phyloP scores from a whole-genome alignment of 2,797 vertebrate species.

The Hephaestus fuliginosus region DNA sequence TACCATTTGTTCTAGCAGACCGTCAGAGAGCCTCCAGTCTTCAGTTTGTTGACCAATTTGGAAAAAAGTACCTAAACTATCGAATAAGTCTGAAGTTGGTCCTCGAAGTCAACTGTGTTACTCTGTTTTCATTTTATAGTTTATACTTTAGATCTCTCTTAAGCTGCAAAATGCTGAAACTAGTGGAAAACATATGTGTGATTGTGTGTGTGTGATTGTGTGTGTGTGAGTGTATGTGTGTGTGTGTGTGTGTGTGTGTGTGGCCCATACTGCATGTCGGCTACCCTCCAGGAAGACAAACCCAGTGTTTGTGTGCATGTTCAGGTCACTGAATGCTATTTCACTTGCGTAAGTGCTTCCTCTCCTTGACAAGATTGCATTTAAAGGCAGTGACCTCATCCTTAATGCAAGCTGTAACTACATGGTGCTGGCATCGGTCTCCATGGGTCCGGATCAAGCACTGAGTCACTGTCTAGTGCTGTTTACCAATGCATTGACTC shows the following conservation, averaged over 20 bases:
- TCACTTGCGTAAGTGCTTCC: constrained; percentile 52
- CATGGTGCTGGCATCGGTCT: constrained; percentile 7
- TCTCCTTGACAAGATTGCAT: constrained; percentile 47
- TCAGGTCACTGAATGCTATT: constrained; percentile 51
- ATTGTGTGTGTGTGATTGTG: constrained; percentile 16
- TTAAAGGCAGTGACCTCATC: constrained; percentile 56
- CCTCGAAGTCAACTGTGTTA: constrained; percentile 29
- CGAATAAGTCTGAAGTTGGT: neutral
- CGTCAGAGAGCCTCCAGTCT: neutral
- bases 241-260: neutral
- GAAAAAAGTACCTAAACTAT: constrained; percentile 1
- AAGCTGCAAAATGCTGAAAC: constrained; percentile 56
- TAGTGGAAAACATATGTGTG: constrained; percentile 35
- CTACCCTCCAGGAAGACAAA: constrained; percentile 52
- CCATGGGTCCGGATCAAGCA: constrained; percentile 20
- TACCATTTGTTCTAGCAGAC: neutral
- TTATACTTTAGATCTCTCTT: constrained; percentile 33
- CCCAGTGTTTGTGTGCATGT: constrained; percentile 31
- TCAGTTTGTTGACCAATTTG: neutral
- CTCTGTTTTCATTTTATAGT: constrained; percentile 10
- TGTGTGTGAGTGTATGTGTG: neutral
- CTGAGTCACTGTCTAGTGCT: constrained; percentile 25
- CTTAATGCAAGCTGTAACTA: constrained; percentile 36
- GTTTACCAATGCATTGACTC: constrained; percentile 38
- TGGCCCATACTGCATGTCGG: neutral